Evolutionary conservation across 1,140 invertebrate species (phyloP), one percentile per base, ranked within the genome.

Genomic region (Cherax quadricarinatus): DNA sequence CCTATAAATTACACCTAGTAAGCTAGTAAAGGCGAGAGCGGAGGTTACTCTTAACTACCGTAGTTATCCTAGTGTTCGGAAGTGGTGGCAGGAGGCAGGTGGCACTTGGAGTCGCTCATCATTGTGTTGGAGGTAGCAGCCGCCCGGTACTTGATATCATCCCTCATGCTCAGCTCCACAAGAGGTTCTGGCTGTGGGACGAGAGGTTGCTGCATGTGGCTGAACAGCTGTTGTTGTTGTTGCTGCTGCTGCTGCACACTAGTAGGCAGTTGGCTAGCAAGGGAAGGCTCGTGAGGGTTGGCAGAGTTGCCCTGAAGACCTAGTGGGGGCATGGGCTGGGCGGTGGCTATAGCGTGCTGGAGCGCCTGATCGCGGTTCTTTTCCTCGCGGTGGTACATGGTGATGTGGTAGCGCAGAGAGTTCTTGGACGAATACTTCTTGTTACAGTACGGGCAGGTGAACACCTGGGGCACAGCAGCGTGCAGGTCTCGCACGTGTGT

Each of bases 381-480:
- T 75, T 87, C 85, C 53, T 92, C 90, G 12, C 90, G 84, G 95
- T 98, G 97, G 95, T 98, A 97, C 57, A 98, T 96, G 95, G 97
- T 98, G 96, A 98, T 98, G 96, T 98, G 97, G 94, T 97, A 98
- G 85, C 97, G 98, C 93, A 98, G 96, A 86, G 97, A 98, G 96
- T 98, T 98, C 96, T 98, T 98, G 93, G 97, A 98, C 94, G 97
- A 96, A 95, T 98, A 98, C 85, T 97, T 96, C 93, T 97, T 96
- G 94, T 98, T 97, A 95, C 97, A 98, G 96, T 98, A 98, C 95
- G 98, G 97, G 95, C 97, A 98, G 93, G 98, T 97, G 95, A 98
- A 93, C 53, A 89, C 79, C 88, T 89, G 87, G 6, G 87, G 87
- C 41, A 89, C 88, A 60, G 87, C 92, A 73, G 87, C 92, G 88